Evolutionary conservation across 2,888 invertebrate genomes (phyloP), one percentile per base, ranked within the genome.

Genomic region (Agrypnus murinus): DNA sequence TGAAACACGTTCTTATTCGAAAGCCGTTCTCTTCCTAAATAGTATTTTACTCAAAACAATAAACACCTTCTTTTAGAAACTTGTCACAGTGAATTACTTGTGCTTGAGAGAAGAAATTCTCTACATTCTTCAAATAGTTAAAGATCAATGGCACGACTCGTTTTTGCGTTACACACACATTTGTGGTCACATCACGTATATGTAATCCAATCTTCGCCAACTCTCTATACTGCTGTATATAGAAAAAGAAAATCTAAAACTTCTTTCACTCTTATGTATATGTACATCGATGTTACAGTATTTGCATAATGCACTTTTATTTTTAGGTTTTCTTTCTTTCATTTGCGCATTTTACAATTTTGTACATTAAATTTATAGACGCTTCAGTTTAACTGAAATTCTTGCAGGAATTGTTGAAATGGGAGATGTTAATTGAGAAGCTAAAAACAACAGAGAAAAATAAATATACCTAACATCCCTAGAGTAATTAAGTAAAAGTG

Each of bases 131-230:
- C n/a, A 17, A 14, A 64, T 64, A 40, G 53, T 25, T 14, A 38
- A 25, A 64, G 64, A 64, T 64, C 64, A 64, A 64, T 64, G 64
- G 64, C 55, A 53, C 43, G 25, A 25, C 25, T 25, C 25, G 25
- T 25, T 25, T 25, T 25, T 25, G 25, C 25, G 25, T 25, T 25
- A 25, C 25, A 25, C 8, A 32, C n/a, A 15, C 36, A 55, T 55
- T 53, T 38, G 19, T 25, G 50, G 50, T 5, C 64, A 15, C 38
- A 53, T 64, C 64, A 64, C 64, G 64, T 53, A 12, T 43, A 10
- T 38, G 53, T 64, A 64, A 64, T 53, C 38, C 53, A 40, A 64
- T 64, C 50, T 55, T 55, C 10, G 32, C 32, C 15, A 48, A 48
- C 45, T 48, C 48, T 32, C 50, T 12, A 32, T 12, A 7, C 12